These are phyloP conservation scores for Centroberyx gerrardi DNA, from an alignment of 2,797 vertebrate genomes.

Conservation along the genomic window DNA sequence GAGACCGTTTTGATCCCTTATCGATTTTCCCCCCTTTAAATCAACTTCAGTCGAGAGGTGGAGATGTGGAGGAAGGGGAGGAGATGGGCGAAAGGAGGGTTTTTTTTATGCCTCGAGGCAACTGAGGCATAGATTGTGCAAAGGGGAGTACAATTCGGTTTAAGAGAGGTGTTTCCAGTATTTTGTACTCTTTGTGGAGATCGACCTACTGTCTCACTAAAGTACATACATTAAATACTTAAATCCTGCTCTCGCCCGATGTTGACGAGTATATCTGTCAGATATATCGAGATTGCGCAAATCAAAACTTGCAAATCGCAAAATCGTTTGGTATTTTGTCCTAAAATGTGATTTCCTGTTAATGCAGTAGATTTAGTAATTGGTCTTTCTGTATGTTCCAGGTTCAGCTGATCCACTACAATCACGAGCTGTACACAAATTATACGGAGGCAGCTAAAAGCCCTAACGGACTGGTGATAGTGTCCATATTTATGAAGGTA, in stretches of 20 bases:
- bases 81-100: conserved; percentile 27
- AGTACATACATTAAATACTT: too few relatives aligned
- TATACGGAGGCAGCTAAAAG: conserved; percentile 98
- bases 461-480: conserved; percentile 97
- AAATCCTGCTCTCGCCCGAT: too few relatives aligned
- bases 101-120: background rate
- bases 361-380: background rate
- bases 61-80: conserved; percentile 17
- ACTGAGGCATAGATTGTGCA: conserved; percentile 9
- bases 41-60: conserved; percentile 5
- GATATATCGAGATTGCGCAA: too few relatives aligned
- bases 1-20: conserved; percentile 38
- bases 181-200: conserved; percentile 1
- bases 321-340: too few relatives aligned
- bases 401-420: conserved; percentile 99
- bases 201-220: too few relatives aligned
- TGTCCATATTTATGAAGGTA: conserved; percentile 99
- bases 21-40: conserved; percentile 55
- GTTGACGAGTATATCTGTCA: too few relatives aligned
- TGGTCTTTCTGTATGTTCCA: conserved; percentile 70
- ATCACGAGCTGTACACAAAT: conserved; percentile 98
- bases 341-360: too few relatives aligned
- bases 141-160: conserved; percentile 1
- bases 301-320: too few relatives aligned
- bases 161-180: background rate